A percentile compares a stretch with the other conserved stretches of the same genome.
Evolutionary conservation across 2,888 invertebrate genomes (phyloP).

Genomic region (Drosophila fulvimacula): DNA sequence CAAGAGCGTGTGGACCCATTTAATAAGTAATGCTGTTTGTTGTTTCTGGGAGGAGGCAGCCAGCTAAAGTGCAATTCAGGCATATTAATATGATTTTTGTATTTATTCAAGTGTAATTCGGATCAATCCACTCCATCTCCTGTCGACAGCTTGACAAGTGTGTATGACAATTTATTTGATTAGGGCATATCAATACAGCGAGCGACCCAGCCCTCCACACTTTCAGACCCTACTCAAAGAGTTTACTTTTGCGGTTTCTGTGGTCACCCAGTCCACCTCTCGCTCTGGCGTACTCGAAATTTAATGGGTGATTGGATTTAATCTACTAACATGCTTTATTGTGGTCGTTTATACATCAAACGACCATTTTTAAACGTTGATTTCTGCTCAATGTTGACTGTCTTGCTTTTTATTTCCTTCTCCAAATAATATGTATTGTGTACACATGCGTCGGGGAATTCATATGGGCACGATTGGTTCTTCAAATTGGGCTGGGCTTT

Average conservation of each 20-base stretch:
- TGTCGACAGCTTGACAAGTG: constrained; percentile 1
- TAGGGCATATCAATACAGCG: constrained; percentile 44
- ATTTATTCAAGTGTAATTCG: constrained; percentile 6
- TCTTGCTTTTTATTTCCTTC: background rate
- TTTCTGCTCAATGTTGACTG: background rate
- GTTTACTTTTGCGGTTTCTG: constrained; percentile 53
- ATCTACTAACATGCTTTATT: constrained; percentile 69
- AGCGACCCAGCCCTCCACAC: background rate
- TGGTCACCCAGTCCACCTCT: constrained; percentile 22
- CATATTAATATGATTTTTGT: constrained; percentile 9
- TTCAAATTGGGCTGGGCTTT: background rate
- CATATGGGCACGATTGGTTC: constrained; percentile 1
- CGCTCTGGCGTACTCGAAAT: constrained; percentile 40
- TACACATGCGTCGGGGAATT: background rate
- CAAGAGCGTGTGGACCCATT: constrained; percentile 25
- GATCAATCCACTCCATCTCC: constrained; percentile 11
- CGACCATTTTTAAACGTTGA: background rate
- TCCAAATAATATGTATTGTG: background rate
- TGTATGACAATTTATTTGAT: constrained; percentile 64
- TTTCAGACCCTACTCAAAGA: constrained; percentile 42
- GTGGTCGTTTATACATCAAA: constrained; percentile 47
- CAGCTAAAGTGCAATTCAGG: background rate
- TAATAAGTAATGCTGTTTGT: constrained; percentile 1
- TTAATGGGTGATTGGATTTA: constrained; percentile 68
- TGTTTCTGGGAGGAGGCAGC: constrained; percentile 1